Conservation (phyloP, 1,140 invertebrate species). For the Caenorhabditis tropicalis region DNA sequence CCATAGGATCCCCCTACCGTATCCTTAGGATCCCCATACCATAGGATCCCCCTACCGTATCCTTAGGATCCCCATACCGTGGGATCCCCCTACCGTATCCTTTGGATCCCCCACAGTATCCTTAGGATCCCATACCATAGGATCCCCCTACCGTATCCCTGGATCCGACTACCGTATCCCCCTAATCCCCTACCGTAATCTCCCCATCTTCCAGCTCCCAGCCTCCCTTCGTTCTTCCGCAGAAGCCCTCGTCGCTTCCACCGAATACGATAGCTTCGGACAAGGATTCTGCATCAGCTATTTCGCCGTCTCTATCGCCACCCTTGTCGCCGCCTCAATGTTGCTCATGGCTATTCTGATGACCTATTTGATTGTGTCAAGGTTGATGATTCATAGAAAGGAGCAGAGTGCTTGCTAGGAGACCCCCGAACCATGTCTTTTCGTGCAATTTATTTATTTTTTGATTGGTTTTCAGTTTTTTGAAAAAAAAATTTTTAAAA, state of each 20-base stretch:
- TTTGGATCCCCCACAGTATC: no score
- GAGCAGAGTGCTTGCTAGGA: background rate
- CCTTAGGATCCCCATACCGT: no score
- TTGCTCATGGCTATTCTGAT: slow-evolving; percentile 61
- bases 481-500: no score
- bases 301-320: slow-evolving; percentile 58
- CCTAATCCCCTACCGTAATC: background rate
- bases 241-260: background rate
- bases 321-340: slow-evolving; percentile 55
- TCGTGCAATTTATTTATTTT: no score
- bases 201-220: slow-evolving; percentile 19
- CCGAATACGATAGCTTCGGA: background rate
- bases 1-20: no score
- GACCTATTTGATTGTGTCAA: slow-evolving; percentile 15
- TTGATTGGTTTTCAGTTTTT: no score
- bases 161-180: background rate
- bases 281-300: slow-evolving; percentile 47
- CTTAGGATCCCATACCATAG: no score
- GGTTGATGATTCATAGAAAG: background rate
- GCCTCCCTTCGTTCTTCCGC: background rate
- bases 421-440: no score
- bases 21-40: no score
- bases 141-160: no score
- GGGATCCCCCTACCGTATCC: no score
- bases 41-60: no score